Evolutionary conservation across 2,113 vertebrate genomes (phyloP).

Genomic region (Trachemys scripta): DNA sequence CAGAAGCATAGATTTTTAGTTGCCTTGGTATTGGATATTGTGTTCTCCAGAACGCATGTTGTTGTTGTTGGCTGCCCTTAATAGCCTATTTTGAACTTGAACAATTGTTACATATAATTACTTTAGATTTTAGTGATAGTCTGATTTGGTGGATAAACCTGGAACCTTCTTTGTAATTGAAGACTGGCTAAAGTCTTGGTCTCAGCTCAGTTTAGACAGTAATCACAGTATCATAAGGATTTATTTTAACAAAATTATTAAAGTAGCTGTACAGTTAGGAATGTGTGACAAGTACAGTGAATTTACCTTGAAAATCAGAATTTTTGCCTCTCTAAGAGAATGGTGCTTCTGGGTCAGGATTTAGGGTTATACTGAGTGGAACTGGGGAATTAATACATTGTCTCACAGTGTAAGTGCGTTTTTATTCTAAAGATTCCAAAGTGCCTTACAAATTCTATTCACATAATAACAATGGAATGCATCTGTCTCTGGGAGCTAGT

Average conservation of each 20-base stretch:
- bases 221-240: not conserved
- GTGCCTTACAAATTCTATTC: not conserved
- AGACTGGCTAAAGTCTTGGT: not conserved
- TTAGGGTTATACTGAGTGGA: not conserved
- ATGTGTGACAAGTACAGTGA: constrained; percentile 18
- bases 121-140: not conserved
- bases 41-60: not conserved
- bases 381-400: not conserved
- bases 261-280: constrained; percentile 11
- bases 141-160: not conserved
- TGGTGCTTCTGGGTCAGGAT: not conserved
- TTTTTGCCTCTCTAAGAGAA: constrained; percentile 4
- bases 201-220: not conserved
- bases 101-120: not conserved
- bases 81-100: not conserved
- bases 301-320: constrained; percentile 12
- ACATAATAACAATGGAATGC: not conserved
- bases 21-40: not conserved
- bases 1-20: not conserved
- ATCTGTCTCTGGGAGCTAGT: not conserved
- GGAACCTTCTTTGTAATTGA: not conserved
- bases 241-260: not conserved
- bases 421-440: not conserved
- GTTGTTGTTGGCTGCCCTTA: not conserved
- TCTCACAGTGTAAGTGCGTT: not conserved